phyloP scores from a whole-genome alignment of 2,113 vertebrate species.

The Tautogolabrus adspersus region DNA sequence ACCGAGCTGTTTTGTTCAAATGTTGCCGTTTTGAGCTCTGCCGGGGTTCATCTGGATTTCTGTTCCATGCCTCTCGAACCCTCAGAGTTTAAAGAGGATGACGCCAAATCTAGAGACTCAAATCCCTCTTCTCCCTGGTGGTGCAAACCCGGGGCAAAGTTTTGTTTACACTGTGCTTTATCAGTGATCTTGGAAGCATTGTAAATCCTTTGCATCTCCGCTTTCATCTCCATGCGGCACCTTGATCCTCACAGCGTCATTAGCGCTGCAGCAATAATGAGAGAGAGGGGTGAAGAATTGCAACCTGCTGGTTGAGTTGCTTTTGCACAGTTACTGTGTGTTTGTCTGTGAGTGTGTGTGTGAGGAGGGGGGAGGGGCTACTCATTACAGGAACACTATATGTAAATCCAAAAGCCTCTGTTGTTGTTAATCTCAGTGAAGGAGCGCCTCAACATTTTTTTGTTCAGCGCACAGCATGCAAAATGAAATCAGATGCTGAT shows the following conservation, averaged over 20 bases:
- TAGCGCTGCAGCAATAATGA: conserved; percentile 69
- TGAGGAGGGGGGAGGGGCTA: conserved; percentile 1
- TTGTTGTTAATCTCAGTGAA: conserved; percentile 67
- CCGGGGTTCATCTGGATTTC: conserved; percentile 60
- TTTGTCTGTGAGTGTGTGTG: not conserved
- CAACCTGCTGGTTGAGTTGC: conserved; percentile 59
- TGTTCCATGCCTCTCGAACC: conserved; percentile 43
- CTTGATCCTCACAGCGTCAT: conserved; percentile 73
- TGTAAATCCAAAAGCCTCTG: conserved; percentile 70
- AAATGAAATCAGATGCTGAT: conserved; percentile 66
- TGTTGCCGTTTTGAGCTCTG: conserved; percentile 54
- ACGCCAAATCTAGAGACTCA: conserved; percentile 64
- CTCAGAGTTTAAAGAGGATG: conserved; percentile 62
- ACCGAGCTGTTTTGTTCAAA: conserved; percentile 36
- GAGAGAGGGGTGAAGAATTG: conserved; percentile 64
- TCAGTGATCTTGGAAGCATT: conserved; percentile 75
- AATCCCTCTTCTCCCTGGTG: conserved; percentile 63
- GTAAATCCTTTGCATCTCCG: conserved; percentile 73
- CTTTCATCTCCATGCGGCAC: conserved; percentile 76
- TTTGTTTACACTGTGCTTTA: conserved; percentile 76
- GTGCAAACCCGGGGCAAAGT: conserved; percentile 64
- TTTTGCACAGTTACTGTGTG: conserved; percentile 3
- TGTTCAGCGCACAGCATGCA: conserved; percentile 54
- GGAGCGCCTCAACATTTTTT: conserved; percentile 54
- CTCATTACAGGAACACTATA: conserved; percentile 66